phyloP scores from a whole-genome alignment of 2,113 vertebrate species.

The Lichenostomus cassidix region DNA sequence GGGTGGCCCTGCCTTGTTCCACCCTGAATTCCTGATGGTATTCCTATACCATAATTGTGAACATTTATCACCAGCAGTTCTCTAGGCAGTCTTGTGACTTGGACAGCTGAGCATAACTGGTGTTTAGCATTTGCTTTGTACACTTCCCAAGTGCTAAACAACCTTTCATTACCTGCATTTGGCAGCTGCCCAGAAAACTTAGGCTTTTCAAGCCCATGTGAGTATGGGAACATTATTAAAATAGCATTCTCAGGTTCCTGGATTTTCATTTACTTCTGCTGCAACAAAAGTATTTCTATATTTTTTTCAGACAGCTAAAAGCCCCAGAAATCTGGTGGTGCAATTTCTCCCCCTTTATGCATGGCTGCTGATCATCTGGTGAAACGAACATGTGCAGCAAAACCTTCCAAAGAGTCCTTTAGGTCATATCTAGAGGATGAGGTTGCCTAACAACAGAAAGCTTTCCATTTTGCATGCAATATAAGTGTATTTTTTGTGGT shows the following conservation, averaged over 20 bases:
- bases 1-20: background rate
- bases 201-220: background rate
- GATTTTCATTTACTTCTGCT: background rate
- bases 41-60: background rate
- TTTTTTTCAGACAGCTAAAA: background rate
- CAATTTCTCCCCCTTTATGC: background rate
- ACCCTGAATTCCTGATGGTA: slow-evolving; percentile 31
- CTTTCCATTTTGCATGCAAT: background rate
- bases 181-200: background rate
- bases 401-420: background rate
- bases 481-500: background rate
- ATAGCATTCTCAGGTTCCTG: background rate
- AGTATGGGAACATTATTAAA: background rate
- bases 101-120: background rate
- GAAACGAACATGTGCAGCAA: background rate
- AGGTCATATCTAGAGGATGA: background rate
- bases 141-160: background rate
- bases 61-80: background rate
- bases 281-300: background rate
- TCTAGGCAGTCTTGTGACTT: slow-evolving; percentile 1
- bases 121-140: background rate
- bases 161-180: slow-evolving; percentile 9
- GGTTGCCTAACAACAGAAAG: background rate
- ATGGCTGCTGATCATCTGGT: background rate
- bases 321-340: background rate